A percentile compares a stretch with the other conserved stretches of the same genome.
Evolutionary conservation across 2,797 vertebrate genomes (phyloP).

Genomic region (Gymnodraco acuticeps): DNA sequence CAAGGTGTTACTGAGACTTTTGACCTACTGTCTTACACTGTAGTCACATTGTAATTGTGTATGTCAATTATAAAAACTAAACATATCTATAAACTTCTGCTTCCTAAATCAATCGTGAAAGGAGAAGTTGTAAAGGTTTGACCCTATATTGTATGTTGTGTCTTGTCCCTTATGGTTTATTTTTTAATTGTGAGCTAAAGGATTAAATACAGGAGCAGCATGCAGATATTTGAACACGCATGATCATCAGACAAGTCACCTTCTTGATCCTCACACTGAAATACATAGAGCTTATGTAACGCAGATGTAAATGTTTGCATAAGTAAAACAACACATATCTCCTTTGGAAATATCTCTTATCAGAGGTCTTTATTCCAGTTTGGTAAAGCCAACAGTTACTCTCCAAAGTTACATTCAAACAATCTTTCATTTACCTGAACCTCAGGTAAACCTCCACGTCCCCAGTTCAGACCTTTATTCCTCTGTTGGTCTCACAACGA

Average conservation of each 20-base stretch:
- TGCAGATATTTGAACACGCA: not conserved
- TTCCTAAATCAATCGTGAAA: not conserved
- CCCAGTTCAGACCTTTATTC: slow-evolving; percentile 29
- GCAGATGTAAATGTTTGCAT: not conserved
- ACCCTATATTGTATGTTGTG: too few species aligned
- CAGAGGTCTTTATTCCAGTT: slow-evolving; percentile 74
- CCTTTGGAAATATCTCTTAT: slow-evolving; percentile 30
- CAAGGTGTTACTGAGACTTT: not conserved
- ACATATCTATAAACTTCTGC: not conserved
- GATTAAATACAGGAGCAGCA: not conserved
- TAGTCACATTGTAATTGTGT: not conserved
- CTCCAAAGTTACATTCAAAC: slow-evolving; percentile 38
- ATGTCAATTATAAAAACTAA: not conserved
- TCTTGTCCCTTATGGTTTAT: too few species aligned
- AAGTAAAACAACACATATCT: not conserved
- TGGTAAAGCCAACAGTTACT: slow-evolving; percentile 45
- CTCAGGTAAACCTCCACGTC: slow-evolving; percentile 50
- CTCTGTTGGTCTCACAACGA: slow-evolving; percentile 37
- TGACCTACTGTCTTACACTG: not conserved
- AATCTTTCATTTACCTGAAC: slow-evolving; percentile 30
- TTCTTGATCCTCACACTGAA: not conserved
- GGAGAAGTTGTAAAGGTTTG: too few species aligned
- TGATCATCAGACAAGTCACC: not conserved
- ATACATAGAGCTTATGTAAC: not conserved
- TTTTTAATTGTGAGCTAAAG: not conserved